phyloP scores from a whole-genome alignment of 2,888 invertebrate genomes.

The Metacarcinus magister region DNA sequence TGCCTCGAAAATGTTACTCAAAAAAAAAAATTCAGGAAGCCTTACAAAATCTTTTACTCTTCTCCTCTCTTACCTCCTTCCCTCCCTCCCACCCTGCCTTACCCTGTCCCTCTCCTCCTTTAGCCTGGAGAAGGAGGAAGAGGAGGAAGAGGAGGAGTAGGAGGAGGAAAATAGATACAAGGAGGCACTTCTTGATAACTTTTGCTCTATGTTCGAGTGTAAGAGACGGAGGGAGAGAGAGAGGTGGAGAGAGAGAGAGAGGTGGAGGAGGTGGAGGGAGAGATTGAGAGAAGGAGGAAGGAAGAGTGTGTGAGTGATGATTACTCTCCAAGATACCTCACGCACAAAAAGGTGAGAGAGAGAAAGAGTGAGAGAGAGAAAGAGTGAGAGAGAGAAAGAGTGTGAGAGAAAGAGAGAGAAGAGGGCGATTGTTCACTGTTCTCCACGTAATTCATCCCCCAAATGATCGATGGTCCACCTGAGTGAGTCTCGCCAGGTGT shows the following conservation, averaged over 20 bases:
- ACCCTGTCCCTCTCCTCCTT: background rate
- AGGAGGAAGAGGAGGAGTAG: slow-evolving; percentile 7
- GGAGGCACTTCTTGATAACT: background rate
- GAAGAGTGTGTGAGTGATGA: background rate
- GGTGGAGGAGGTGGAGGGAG: background rate
- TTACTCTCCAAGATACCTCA: slow-evolving; percentile 17
- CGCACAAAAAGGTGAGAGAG: background rate
- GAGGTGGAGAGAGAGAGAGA: background rate
- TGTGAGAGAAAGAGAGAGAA: background rate
- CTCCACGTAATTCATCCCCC: background rate
- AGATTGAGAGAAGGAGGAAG: background rate
- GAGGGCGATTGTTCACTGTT: background rate
- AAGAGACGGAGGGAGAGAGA: background rate
- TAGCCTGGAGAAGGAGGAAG: background rate
- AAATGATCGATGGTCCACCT: background rate
- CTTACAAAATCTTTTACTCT: background rate
- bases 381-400: no score
- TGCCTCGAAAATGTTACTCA: background rate
- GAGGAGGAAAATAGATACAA: background rate
- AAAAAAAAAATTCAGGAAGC: background rate
- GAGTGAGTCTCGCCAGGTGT: background rate
- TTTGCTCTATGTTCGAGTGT: background rate
- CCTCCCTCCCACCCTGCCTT: background rate
- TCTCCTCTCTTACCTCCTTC: background rate
- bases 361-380: no score